Base-by-base conservation (phyloP, 2,797 vertebrate genomes). In the Tangara arthus region DNA sequence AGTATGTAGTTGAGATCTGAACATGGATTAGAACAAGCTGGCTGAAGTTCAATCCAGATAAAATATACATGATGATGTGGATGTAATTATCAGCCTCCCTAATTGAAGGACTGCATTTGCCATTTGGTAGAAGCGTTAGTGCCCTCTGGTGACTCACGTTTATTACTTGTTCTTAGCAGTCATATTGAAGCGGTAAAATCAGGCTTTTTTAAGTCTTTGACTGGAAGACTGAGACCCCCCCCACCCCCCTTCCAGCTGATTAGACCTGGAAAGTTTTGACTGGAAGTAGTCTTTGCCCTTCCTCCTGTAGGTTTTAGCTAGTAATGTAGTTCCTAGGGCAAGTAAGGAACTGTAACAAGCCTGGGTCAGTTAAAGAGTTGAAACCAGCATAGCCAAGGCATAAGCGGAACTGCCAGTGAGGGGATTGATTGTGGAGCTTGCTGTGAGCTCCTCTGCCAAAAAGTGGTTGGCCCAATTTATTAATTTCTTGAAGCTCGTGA, bases 31-130 rank as follows among this genome's bases (percentile, higher is more conserved):
- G 72, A 93, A 83, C 89, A 92, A 90, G 61, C 87, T 96, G 96
- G 89, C 91, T 89, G 83, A 90, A 71, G 50, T 82, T 91, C 94
- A 94, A 92, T 93, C 79, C 72, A 91, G 87, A 95, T 96, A 96
- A 96, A 92, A 95, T 91, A 86, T 94, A 88, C 89, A 81, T 88
- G 89, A 75, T 83, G 89, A 92, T 95, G 82, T 92, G 75, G 57
- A 92, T 81, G 89, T 91, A 89, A 91, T 97, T 92, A 91, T 95
- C 92, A 96, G 72, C 47, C 61, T 95, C 72, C n/a, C 47, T 95
- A 91, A 93, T 16, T 94, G 82, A 91, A 93, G 89, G 61, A 42
- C 50, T 82, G 44, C 53, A 35, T 93, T 92, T 94, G 82, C 82
- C 34, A 53, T 93, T 95, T 89, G 82, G 28, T 78, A 23, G 55